A percentile compares a stretch with the other conserved stretches of the same genome.
Conservation (phyloP, 1,140 invertebrate genomes). For the Linepithema humile region DNA sequence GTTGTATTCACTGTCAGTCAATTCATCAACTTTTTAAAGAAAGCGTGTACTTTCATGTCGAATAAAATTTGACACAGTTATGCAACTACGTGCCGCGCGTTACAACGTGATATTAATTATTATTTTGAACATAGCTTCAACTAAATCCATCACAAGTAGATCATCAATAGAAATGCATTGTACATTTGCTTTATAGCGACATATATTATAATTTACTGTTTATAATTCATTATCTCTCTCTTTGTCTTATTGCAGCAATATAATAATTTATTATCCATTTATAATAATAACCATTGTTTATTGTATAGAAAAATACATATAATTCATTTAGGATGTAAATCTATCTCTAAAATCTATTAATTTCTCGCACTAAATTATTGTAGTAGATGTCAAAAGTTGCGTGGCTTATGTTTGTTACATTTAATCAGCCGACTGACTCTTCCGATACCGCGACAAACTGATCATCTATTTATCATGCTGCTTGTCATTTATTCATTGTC, state of each 20-base stretch:
- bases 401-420: neutral
- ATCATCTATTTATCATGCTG: constrained; percentile 6
- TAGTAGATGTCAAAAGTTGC: neutral
- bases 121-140: neutral
- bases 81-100: neutral
- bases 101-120: neutral
- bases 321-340: neutral
- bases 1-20: neutral
- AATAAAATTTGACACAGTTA: neutral
- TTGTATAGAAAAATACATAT: no score
- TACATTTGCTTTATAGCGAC: neutral
- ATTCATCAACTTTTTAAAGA: neutral
- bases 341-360: neutral
- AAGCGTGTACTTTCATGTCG: neutral
- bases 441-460: neutral
- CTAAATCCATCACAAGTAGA: neutral
- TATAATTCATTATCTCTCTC: neutral
- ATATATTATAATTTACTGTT: neutral
- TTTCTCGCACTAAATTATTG: neutral
- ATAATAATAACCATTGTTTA: no score
- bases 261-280: no score
- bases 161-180: neutral
- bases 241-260: neutral
- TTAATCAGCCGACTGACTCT: neutral
- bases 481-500: constrained; percentile 4